These are phyloP conservation scores for Drosophila ustulata DNA, from an alignment of 2,888 invertebrate genomes.

Conservation along the genomic window DNA sequence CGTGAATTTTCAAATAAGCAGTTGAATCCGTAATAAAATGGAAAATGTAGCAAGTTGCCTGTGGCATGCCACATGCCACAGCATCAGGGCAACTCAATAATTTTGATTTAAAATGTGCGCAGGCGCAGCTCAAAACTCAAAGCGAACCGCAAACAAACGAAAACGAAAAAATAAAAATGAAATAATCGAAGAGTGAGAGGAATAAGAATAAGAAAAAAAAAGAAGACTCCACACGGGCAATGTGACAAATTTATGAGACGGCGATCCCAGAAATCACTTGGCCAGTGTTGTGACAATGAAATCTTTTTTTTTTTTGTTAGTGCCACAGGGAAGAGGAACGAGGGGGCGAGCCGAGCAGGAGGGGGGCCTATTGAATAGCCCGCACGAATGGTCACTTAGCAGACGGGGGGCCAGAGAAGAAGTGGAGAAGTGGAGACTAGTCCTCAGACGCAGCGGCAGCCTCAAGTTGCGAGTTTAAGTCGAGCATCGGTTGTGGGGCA, in stretches of 20 bases:
- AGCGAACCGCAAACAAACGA: slow-evolving; percentile 37
- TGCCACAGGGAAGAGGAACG: background rate
- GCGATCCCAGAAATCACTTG: slow-evolving; percentile 46
- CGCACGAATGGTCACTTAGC: slow-evolving; percentile 47
- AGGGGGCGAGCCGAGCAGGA: background rate
- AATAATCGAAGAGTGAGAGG: slow-evolving; percentile 10
- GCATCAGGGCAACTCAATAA: slow-evolving; percentile 39
- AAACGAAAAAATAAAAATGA: background rate
- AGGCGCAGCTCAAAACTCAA: slow-evolving; percentile 65
- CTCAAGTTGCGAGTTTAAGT: background rate
- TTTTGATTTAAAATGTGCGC: slow-evolving; percentile 76
- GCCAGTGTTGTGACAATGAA: slow-evolving; percentile 67
- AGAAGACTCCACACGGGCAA: slow-evolving; percentile 52
- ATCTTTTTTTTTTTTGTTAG: slow-evolving; percentile 26
- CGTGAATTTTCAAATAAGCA: too few species aligned
- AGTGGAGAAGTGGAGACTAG: background rate
- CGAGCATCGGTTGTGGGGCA: slow-evolving; percentile 5
- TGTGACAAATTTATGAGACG: slow-evolving; percentile 74
- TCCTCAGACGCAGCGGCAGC: slow-evolving; percentile 28
- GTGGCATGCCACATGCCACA: slow-evolving; percentile 9
- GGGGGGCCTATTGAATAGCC: slow-evolving; percentile 61
- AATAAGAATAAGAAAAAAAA: background rate
- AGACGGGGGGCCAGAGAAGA: background rate
- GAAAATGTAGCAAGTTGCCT: slow-evolving; percentile 1
- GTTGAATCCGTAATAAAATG: too few species aligned